Base-by-base conservation (phyloP, 2,797 vertebrate genomes). In the Echeneis naucrates region DNA sequence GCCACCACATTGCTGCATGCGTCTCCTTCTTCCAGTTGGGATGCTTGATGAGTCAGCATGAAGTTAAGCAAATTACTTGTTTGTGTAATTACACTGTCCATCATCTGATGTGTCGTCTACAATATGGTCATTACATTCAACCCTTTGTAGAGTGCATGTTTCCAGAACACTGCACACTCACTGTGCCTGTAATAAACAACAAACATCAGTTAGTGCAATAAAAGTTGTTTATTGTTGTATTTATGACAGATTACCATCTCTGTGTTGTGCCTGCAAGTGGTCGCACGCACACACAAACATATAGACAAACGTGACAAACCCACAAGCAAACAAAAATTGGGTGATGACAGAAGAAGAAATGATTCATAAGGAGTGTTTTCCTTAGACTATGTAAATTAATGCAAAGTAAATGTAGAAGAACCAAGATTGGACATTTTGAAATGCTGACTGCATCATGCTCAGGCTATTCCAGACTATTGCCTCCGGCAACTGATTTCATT, bases 401-500 rank as follows among this genome's bases (percentile, higher is more conserved):
- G 70, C 72, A 80, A 77, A 80, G 59, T 54, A 75, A 73, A 82
- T 75, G 62, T 75, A 83, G 37, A 75, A 73, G 79, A 82, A 45
- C 53, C 44, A 7, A 59, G 54, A 87, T 55, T 83, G 77, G 75
- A 82, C 80, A 68, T 87, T 81, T 85, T 87, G 69, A 87, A 78
- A 89, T 86, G 81, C 86, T 72, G 82, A 57, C 75, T 82, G 84
- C 77, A 68, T 85, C 62, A 2, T 21, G 55, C 74, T 53, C 67
- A 67, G 66, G 72, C 68, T 78, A 77, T 77, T 87, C 71, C 75
- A 53, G 74, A 79, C 68, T 77, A 44, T 23, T 61, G 87, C 88
- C 81, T 56, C 56, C 74, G 82, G 90, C 76, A 53, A 59, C 19
- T 57, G 72, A 84, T 88, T 92, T 80, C 21, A 81, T 90, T 92